Conservation (phyloP, 2,888 invertebrate species). For the Lamproptera curius region DNA sequence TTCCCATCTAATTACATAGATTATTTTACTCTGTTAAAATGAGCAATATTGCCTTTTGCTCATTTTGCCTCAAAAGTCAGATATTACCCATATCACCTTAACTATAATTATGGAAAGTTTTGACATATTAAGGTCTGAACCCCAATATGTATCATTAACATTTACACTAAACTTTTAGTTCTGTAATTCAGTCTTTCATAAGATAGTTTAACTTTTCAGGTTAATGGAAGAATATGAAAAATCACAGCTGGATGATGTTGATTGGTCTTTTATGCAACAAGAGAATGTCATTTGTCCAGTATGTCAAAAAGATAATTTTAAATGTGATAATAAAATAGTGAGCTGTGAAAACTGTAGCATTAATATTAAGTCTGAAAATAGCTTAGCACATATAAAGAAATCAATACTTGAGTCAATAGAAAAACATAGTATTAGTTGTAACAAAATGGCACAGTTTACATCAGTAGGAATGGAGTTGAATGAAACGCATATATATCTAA, state of each 20-base stretch:
- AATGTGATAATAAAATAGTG: conserved; percentile 32
- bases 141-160: no score
- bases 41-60: no score
- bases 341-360: conserved; percentile 56
- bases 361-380: conserved; percentile 42
- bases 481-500: conserved; percentile 57
- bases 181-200: no score
- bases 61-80: no score
- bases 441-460: conserved; percentile 47
- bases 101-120: no score
- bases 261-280: conserved; percentile 57
- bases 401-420: conserved; percentile 45
- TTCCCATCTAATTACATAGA: no score
- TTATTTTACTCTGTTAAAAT: no score
- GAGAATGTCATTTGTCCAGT: conserved; percentile 71
- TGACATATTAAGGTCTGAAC: no score
- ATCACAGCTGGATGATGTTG: conserved; percentile 51
- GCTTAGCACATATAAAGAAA: conserved; percentile 45
- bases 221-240: conserved; percentile 63
- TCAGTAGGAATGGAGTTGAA: conserved; percentile 41
- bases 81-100: no score
- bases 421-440: conserved; percentile 47
- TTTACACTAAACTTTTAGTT: no score
- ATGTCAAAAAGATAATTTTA: conserved; percentile 64
- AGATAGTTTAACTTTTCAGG: conserved; percentile 40